Conservation (phyloP, 2,797 vertebrate species). For the Fringilla coelebs region DNA sequence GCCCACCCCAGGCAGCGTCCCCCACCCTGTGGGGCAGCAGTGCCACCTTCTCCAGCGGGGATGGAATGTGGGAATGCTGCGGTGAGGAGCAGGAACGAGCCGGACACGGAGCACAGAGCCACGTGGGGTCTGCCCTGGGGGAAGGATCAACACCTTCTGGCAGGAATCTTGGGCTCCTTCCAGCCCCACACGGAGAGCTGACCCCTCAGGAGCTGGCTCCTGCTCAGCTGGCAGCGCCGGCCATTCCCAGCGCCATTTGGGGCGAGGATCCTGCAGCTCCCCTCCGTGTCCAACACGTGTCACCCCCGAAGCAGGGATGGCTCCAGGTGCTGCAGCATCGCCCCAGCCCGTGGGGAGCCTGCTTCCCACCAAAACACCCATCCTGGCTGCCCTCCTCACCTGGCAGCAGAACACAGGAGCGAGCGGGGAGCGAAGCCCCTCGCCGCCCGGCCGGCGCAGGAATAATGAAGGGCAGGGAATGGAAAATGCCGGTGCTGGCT, state of each 20-base stretch:
- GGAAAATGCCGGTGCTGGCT: slow-evolving; percentile 38
- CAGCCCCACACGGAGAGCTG: background rate
- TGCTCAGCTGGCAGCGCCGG: accelerated
- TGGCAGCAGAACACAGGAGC: slow-evolving; percentile 33
- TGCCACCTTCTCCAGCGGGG: accelerated
- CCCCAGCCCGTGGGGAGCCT: background rate
- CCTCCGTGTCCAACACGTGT: background rate
- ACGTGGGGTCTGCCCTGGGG: background rate
- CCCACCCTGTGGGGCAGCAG: accelerated
- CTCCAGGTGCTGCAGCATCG: background rate
- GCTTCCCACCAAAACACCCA: background rate
- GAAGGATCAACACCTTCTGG: background rate
- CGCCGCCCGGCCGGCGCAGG: background rate
- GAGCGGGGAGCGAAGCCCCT: background rate
- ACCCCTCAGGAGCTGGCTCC: background rate
- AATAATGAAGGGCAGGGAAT: slow-evolving; percentile 22
- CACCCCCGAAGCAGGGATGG: accelerated
- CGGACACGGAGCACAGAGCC: background rate
- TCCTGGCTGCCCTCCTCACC: slow-evolving; percentile 39
- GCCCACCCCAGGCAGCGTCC: accelerated
- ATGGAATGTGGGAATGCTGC: accelerated
- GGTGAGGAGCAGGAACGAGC: background rate
- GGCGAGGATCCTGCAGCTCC: accelerated
- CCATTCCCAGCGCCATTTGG: accelerated
- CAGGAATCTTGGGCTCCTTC: background rate